A percentile compares a stretch with the other conserved stretches of the same genome.
Evolutionary conservation across 2,113 vertebrate species (phyloP).

Genomic region (Melanerpes aurifrons): DNA sequence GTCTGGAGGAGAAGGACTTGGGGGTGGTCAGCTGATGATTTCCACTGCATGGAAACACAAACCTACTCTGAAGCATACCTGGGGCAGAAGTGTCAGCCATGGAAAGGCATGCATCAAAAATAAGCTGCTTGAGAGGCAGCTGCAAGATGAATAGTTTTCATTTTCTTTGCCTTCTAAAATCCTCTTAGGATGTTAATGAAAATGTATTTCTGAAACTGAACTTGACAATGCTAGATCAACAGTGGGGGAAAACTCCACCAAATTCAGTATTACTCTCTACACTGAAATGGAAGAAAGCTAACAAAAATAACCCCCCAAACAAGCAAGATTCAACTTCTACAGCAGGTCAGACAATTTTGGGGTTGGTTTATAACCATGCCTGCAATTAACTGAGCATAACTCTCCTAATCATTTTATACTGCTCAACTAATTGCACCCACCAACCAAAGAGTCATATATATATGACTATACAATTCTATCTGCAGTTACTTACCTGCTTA

Average conservation of each 20-base stretch:
- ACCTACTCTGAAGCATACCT: not conserved
- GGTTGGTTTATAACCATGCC: not conserved
- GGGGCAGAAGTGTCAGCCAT: not conserved
- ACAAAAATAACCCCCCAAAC: not conserved
- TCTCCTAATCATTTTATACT: not conserved
- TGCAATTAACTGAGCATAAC: not conserved
- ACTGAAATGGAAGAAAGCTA: not conserved
- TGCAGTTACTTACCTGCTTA: not conserved
- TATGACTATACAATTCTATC: not conserved
- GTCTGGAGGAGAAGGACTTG: too few relatives aligned
- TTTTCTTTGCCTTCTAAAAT: slow-evolving; percentile 54
- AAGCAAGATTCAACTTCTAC: not conserved
- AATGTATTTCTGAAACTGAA: slow-evolving; percentile 47
- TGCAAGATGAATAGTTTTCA: slow-evolving; percentile 49
- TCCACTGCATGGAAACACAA: not conserved
- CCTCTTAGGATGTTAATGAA: slow-evolving; percentile 58
- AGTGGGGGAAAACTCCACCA: not conserved
- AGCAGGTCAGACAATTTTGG: not conserved
- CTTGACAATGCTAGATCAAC: slow-evolving; percentile 11
- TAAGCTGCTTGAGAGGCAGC: not conserved
- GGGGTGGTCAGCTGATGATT: too few relatives aligned
- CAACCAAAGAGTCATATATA: not conserved
- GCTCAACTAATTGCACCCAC: not conserved
- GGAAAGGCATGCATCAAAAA: not conserved
- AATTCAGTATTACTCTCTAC: not conserved